Conservation (phyloP, 2,888 invertebrate species). For the Melinopterus prodromus region DNA sequence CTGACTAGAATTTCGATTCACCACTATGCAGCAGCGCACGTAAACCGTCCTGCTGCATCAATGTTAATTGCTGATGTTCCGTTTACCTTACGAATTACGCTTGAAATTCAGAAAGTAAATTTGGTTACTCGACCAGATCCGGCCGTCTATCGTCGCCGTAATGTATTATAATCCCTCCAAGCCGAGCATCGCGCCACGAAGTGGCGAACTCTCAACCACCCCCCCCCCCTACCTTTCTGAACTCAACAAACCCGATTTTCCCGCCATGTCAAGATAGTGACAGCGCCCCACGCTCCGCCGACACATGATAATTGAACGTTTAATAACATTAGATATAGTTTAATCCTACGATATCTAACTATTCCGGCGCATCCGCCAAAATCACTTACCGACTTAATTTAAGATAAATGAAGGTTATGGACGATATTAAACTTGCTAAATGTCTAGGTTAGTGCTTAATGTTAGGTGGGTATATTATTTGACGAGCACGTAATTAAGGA, state of each 20-base stretch:
- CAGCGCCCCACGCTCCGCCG: neutral
- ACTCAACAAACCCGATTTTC: neutral
- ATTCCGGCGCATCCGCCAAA: neutral
- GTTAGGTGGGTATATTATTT: too few relatives aligned
- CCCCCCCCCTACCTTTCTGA: too few relatives aligned
- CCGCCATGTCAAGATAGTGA: neutral
- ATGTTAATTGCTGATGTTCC: slow-evolving; percentile 4
- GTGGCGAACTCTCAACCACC: neutral
- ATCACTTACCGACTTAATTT: neutral
- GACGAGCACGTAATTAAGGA: too few relatives aligned
- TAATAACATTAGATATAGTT: neutral
- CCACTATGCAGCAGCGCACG: neutral
- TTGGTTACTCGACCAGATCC: neutral
- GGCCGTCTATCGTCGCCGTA: neutral
- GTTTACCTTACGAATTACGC: neutral
- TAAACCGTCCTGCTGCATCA: neutral
- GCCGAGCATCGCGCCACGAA: neutral
- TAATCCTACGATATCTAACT: neutral
- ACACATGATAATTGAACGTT: neutral
- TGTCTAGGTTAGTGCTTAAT: too few relatives aligned
- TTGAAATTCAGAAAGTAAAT: neutral
- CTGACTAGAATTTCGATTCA: neutral
- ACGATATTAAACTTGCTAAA: neutral
- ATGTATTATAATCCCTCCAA: neutral
- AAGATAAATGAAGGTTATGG: neutral